These are phyloP conservation scores for Labrus mixtus DNA, from an alignment of 2,113 vertebrate genomes.

Conservation along the genomic window DNA sequence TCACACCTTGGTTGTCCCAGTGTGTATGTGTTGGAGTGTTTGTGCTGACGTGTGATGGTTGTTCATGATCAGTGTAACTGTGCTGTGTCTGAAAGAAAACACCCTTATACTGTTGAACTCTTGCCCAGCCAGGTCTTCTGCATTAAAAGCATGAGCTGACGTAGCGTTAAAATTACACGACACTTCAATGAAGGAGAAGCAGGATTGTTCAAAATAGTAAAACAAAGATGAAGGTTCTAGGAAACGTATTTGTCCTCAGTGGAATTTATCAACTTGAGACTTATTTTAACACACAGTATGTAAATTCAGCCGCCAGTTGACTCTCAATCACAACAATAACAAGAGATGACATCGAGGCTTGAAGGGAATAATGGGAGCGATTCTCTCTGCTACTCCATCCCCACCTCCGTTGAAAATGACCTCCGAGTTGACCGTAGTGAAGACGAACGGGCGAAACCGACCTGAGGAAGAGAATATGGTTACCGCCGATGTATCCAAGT, in stretches of 20 bases:
- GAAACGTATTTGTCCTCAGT: neutral
- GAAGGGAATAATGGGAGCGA: no score
- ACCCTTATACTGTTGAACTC: neutral
- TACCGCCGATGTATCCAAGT: no score
- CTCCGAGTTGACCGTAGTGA: no score
- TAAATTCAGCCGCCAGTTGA: no score
- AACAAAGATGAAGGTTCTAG: no score
- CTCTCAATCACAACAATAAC: no score
- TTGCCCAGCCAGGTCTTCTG: neutral
- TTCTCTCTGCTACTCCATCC: no score
- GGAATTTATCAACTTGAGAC: neutral
- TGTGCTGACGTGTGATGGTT: neutral
- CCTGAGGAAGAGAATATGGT: no score
- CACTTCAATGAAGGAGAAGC: neutral
- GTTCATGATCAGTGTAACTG: neutral
- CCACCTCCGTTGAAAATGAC: no score
- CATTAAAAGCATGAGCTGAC: neutral
- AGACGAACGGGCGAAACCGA: no score
- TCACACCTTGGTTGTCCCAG: conserved; percentile 77
- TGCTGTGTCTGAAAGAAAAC: neutral
- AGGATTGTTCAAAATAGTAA: neutral
- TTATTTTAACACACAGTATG: no score
- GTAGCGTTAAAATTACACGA: neutral
- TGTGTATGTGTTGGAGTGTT: conserved; percentile 43
- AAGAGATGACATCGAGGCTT: no score